These are phyloP conservation scores for Aculops lycopersici DNA, from an alignment of 1,140 invertebrate species.

Conservation along the genomic window DNA sequence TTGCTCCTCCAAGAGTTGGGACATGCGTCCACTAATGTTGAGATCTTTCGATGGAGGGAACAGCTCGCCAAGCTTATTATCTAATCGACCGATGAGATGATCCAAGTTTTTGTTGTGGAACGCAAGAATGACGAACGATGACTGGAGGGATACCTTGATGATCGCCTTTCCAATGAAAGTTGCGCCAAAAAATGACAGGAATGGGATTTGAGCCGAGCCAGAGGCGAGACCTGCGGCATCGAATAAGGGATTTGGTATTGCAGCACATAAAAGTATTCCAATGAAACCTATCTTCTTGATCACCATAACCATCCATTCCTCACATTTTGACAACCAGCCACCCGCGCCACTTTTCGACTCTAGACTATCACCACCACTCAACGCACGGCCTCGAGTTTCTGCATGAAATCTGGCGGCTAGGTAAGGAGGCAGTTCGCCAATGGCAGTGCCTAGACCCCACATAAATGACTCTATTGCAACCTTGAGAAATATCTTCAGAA, in stretches of 20 bases:
- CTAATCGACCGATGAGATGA: constrained; percentile 21
- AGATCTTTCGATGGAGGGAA: too few species aligned
- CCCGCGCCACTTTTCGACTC: background rate
- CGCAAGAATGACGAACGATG: constrained; percentile 82
- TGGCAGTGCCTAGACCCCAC: constrained; percentile 82
- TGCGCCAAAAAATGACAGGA: constrained; percentile 99
- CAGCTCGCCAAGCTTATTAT: constrained; percentile 31
- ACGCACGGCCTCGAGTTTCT: constrained; percentile 6
- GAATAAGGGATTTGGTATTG: constrained; percentile 95
- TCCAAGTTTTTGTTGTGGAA: constrained; percentile 70
- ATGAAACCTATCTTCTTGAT: constrained; percentile 84
- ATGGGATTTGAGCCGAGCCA: constrained; percentile 91
- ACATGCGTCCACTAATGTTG: too few species aligned
- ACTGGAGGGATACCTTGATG: constrained; percentile 97
- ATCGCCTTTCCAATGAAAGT: constrained; percentile 91
- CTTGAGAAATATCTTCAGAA: constrained; percentile 74
- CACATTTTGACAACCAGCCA: constrained; percentile 5
- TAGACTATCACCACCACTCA: background rate
- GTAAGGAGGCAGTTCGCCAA: constrained; percentile 77
- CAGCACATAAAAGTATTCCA: constrained; percentile 85
- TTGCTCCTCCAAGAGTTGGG: too few species aligned
- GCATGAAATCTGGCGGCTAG: constrained; percentile 92
- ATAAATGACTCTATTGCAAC: constrained; percentile 83
- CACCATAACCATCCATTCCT: constrained; percentile 17
- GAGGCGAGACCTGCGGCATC: constrained; percentile 94